phyloP scores from a whole-genome alignment of 2,797 vertebrate genomes.

The Avahi laniger region DNA sequence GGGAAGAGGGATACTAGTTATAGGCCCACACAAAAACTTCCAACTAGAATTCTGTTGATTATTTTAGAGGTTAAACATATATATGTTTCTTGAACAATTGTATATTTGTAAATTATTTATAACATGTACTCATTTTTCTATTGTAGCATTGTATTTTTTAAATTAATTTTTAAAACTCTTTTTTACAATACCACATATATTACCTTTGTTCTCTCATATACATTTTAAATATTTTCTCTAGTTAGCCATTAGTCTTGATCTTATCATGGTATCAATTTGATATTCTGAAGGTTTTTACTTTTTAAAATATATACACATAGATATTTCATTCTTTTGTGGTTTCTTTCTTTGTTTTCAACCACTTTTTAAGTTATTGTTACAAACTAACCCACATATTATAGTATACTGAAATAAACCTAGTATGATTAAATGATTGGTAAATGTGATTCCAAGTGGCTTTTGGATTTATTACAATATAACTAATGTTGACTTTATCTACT shows the following conservation, averaged over 20 bases:
- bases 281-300: neutral
- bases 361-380: neutral
- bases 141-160: neutral
- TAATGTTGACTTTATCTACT: neutral
- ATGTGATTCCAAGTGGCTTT: neutral
- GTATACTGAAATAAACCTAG: neutral
- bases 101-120: neutral
- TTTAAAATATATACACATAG: neutral
- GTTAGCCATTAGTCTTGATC: neutral
- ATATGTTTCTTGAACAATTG: neutral
- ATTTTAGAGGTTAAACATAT: neutral
- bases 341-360: neutral
- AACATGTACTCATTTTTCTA: neutral
- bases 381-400: neutral
- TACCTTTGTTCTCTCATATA: neutral
- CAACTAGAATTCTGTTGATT: neutral
- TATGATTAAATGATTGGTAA: neutral
- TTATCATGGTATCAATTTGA: neutral
- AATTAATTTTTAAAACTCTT: neutral
- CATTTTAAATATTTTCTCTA: neutral
- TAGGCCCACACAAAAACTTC: neutral
- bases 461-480: neutral
- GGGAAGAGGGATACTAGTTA: neutral
- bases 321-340: neutral
- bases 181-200: neutral